Evolutionary conservation across 2,888 invertebrate species (phyloP).

Genomic region (Thereva unica): DNA sequence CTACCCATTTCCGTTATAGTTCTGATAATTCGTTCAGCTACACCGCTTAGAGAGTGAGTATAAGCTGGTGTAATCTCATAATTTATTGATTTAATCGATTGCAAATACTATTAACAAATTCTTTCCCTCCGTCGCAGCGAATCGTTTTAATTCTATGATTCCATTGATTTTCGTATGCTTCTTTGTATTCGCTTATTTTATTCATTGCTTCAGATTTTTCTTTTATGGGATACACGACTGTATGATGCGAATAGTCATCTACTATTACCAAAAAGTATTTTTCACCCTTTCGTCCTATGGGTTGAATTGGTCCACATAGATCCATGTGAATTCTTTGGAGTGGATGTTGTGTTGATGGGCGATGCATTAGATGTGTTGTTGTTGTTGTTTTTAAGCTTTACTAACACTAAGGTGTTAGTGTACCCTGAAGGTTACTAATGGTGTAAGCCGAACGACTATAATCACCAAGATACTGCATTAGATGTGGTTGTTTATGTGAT

Average conservation of each 20-base stretch:
- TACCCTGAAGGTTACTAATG: no score
- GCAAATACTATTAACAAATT: neutral
- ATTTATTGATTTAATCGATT: neutral
- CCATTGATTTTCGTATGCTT: neutral
- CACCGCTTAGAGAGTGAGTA: neutral
- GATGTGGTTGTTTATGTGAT: neutral
- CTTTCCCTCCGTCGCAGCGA: neutral
- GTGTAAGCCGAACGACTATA: no score
- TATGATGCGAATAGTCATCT: constrained; percentile 17
- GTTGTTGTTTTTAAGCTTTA: no score
- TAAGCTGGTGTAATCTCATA: neutral
- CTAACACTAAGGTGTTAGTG: no score
- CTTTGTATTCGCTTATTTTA: neutral
- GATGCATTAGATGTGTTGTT: no score
- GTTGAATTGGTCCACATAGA: constrained; percentile 18
- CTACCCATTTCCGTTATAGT: neutral
- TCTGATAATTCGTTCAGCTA: neutral
- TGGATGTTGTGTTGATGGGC: neutral
- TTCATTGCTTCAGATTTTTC: no score
- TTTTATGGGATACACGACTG: constrained; percentile 10
- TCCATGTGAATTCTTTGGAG: constrained; percentile 26
- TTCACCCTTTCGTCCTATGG: constrained; percentile 3
- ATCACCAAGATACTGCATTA: no score
- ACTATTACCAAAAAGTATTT: constrained; percentile 15
- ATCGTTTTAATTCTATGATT: constrained; percentile 3